These are phyloP conservation scores for Cecropterus lyciades DNA, from an alignment of 1,140 invertebrate species.

Conservation along the genomic window DNA sequence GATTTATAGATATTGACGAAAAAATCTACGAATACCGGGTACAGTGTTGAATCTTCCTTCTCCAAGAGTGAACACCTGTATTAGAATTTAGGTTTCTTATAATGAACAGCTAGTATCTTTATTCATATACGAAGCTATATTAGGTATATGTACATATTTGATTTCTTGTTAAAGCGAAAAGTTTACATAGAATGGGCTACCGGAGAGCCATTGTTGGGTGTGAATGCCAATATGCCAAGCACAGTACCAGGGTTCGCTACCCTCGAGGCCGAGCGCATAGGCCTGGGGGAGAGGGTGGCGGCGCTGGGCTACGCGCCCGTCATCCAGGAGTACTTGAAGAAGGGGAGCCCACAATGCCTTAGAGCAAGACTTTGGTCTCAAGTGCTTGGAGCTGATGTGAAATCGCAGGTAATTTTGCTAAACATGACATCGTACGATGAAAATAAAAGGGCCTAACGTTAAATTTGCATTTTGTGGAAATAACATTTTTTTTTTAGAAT, in stretches of 20 bases:
- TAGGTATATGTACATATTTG: no score
- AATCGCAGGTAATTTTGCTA: constrained; percentile 87
- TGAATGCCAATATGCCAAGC: constrained; percentile 86
- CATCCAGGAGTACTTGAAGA: constrained; percentile 94
- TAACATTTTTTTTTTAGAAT: no score
- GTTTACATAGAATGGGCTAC: constrained; percentile 88
- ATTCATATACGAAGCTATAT: no score
- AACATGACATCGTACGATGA: no score
- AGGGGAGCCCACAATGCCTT: constrained; percentile 91
- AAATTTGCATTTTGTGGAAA: no score
- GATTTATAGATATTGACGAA: no score
- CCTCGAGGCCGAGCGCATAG: constrained; percentile 88
- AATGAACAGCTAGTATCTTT: no score
- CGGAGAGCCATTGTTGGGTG: constrained; percentile 88
- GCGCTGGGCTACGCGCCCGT: constrained; percentile 89
- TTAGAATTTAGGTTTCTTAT: no score
- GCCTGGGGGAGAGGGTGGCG: constrained; percentile 88
- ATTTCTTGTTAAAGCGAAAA: constrained; percentile 81
- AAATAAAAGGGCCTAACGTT: no score
- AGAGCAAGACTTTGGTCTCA: constrained; percentile 92
- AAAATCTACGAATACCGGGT: no score
- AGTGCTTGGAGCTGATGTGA: constrained; percentile 91
- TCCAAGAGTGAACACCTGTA: no score
- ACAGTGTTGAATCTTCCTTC: no score
- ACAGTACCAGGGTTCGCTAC: constrained; percentile 83